Evolutionary conservation across 1,140 invertebrate species (phyloP).

Genomic region (fruit fly (Drosophila melanogaster)): DNA sequence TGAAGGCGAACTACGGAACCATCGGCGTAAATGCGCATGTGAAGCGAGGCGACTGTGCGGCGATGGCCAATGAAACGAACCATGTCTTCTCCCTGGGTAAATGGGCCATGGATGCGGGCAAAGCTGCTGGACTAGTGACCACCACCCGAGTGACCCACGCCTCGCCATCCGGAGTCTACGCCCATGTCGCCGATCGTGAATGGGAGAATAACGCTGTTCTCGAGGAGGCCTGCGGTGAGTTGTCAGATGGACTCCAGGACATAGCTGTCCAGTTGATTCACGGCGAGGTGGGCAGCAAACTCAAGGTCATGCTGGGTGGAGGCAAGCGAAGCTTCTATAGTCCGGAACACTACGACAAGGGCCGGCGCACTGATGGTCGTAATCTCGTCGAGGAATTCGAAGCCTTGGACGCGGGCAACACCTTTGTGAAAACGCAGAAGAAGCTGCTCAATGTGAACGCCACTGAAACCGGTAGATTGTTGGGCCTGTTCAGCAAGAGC

Average conservation of each 20-base stretch:
- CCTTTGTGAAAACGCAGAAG: constrained; percentile 88
- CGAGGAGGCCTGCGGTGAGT: constrained; percentile 68
- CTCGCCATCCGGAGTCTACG: constrained; percentile 90
- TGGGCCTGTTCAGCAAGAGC: constrained; percentile 86
- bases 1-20: constrained; percentile 93
- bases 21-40: constrained; percentile 91
- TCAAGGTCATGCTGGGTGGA: constrained; percentile 90
- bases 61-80: constrained; percentile 86
- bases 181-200: constrained; percentile 89
- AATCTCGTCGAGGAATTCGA: constrained; percentile 89
- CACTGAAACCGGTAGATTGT: constrained; percentile 79
- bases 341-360: constrained; percentile 86
- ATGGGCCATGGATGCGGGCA: constrained; percentile 90
- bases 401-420: constrained; percentile 74
- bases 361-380: constrained; percentile 88
- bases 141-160: constrained; percentile 92
- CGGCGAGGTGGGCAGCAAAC: constrained; percentile 87
- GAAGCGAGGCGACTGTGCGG: constrained; percentile 86
- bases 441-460: constrained; percentile 84
- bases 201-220: constrained; percentile 91
- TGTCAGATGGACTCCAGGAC: constrained; percentile 86
- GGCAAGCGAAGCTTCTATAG: constrained; percentile 90
- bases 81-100: constrained; percentile 88
- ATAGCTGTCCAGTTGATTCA: constrained; percentile 91
- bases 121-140: constrained; percentile 91